Evolutionary conservation across 2,797 vertebrate genomes (phyloP), one percentile per base, ranked within the genome.

Genomic region (Scyliorhinus canicula): DNA sequence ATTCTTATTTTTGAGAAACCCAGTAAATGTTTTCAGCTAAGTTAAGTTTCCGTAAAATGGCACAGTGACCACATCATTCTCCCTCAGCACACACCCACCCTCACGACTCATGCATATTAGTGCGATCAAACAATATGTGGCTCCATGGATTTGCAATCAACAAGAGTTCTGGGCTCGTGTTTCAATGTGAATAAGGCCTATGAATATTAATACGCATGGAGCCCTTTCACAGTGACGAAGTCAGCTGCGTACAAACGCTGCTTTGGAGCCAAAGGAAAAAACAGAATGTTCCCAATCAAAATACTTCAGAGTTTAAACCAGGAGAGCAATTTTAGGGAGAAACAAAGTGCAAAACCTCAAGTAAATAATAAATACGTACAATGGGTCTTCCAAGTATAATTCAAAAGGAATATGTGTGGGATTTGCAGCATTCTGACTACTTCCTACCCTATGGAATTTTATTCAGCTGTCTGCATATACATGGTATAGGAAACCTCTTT

Each of bases 281-380:
- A 55, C 57, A 91, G 57, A 91, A 91, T 4, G 40, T 91, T 91
- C 88, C 63, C 24, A 91, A 65, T 91, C 88, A 63, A 63, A 65
- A 44, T 65, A 44, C 55, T 63, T 65, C 26, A 26, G 88, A 44
- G n/a, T 91, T 90, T 65, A 65, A 44, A 63, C 40, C 2, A 44
- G 7, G 0, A 82, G 21, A 82, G 79, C 40, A 82, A 82, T 26
- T 60, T 82, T 82, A 47, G 11, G 40, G 4, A 11, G n/a, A 21
- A 65, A 65, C 65, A 7, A 91, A 91, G 40, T n/a, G 40, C 52
- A 91, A 91, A 26, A 12, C 26, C 44, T 65, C 60, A 65, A 65
- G n/a, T 65, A 91, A 91, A 44, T 60, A 60, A 90, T 19, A 57
- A 60, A 57, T 2, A 14, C 26, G 31, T 11, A 79, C 4, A 79